Conservation (phyloP, 2,888 invertebrate species). For the Microplitis deprimator region DNA sequence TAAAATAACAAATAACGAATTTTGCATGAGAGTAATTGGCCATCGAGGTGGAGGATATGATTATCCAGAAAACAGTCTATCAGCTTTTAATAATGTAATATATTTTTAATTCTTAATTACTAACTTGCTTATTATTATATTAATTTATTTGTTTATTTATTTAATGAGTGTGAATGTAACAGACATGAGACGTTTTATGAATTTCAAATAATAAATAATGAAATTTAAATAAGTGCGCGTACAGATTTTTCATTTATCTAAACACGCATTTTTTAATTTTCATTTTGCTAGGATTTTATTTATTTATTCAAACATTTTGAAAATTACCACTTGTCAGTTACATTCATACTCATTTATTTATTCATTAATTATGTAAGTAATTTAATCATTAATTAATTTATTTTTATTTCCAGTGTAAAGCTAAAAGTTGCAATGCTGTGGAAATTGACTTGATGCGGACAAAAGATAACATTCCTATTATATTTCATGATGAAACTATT, state of each 20-base stretch:
- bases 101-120: constrained; percentile 6
- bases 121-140: background rate
- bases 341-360: background rate
- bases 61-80: constrained; percentile 86
- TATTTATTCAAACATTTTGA: too few species aligned
- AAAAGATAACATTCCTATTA: constrained; percentile 81
- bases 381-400: constrained; percentile 31
- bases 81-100: constrained; percentile 71
- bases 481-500: constrained; percentile 83
- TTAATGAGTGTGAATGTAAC: too few species aligned
- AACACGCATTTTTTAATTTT: too few species aligned
- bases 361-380: background rate
- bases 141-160: too few species aligned
- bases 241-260: too few species aligned
- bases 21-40: constrained; percentile 77
- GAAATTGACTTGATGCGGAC: constrained; percentile 85
- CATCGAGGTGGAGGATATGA: constrained; percentile 84
- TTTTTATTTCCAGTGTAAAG: constrained; percentile 76
- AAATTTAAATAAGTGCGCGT: too few species aligned
- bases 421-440: constrained; percentile 81
- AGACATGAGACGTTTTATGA: too few species aligned
- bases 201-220: too few species aligned
- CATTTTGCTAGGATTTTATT: too few species aligned
- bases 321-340: background rate
- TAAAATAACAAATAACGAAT: constrained; percentile 55